These are phyloP conservation scores for Philopotamus ludificatus DNA, from an alignment of 1,140 invertebrate genomes.

Conservation along the genomic window DNA sequence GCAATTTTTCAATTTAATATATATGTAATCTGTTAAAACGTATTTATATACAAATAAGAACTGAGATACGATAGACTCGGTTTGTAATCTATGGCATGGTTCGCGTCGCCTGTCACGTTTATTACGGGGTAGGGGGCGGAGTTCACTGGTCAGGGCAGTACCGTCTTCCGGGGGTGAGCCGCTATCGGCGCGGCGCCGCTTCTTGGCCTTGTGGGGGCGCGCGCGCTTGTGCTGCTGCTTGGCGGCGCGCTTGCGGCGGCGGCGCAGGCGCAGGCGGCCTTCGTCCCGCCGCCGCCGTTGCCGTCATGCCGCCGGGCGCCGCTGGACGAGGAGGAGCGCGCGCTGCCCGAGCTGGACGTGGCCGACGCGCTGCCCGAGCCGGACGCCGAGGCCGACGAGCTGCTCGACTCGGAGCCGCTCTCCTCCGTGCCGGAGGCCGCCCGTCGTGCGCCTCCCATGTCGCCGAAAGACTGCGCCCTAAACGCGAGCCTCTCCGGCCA, in stretches of 20 bases:
- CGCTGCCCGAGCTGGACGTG: not conserved
- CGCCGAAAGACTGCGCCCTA: not conserved
- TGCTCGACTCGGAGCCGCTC: not conserved
- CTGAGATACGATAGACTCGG: too few species aligned
- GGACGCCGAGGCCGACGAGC: slow-evolving; percentile 2
- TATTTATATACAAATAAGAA: too few species aligned
- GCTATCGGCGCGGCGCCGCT: not conserved
- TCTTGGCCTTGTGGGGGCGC: not conserved
- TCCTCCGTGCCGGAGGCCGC: not conserved
- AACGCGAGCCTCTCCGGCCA: not conserved
- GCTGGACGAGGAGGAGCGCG: not conserved
- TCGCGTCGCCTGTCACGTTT: too few species aligned
- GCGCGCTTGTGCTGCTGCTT: not conserved
- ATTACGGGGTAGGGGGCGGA: too few species aligned
- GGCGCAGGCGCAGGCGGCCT: not conserved
- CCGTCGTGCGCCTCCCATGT: not conserved
- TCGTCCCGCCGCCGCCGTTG: not conserved
- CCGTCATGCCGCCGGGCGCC: not conserved
- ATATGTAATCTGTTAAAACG: too few species aligned
- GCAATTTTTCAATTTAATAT: too few species aligned
- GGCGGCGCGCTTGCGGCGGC: not conserved
- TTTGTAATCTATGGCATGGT: too few species aligned
- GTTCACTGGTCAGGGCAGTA: too few species aligned
- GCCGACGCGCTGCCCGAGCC: not conserved
- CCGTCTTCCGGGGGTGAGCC: not conserved